Evolutionary conservation across 2,797 vertebrate species (phyloP), one percentile per base, ranked within the genome.

Genomic region (Sarcophilus harrisii): DNA sequence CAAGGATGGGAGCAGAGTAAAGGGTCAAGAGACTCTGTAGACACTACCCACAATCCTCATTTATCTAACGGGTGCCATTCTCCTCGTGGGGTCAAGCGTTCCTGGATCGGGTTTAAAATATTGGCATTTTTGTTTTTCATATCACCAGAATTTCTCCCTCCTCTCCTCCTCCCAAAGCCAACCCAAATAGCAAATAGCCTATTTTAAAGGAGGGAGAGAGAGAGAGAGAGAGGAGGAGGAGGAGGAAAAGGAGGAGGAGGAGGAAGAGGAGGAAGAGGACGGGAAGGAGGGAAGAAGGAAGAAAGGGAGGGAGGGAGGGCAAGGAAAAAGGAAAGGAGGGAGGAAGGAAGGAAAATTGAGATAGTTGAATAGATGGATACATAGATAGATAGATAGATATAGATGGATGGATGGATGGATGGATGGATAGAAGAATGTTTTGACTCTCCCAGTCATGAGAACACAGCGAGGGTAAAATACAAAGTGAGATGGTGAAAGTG

Each of bases 381-480:
- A 29, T 9, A 54, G 52, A 54, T 54, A 54, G 52, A 5, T 52
- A 5, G 5, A 52, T 52, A 5, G 52, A 52, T 52, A 5, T 52
- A 52, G 52, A 52, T 54, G 9, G 58, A 59, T 13, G 18, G 32
- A 59, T 28, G 29, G 27, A 59, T 0, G 27, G 58, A 58, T 6
- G 27, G 32, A 60, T 89, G 95, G 95, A 57, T 57, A 91, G 94
- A 97, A 93, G 54, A 11, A 54, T 54, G 54, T 54, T 54, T 9
- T 54, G 54, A 11, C 54, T 54, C 93, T 94, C 81, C 52, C 87
- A 94, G 58, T 94, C 93, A 55, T 21, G 90, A 89, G 95, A 54
- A 94, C 0, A 95, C 95, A 95, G 96, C 96, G 55, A 59, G 54
- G 62, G 95, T 92, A 92, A 95, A 81, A 93, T 90, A 30, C 57